phyloP scores from a whole-genome alignment of 37 sponge, comb jelly and placozoan genomes.

The Chondrosia reniformis region DNA sequence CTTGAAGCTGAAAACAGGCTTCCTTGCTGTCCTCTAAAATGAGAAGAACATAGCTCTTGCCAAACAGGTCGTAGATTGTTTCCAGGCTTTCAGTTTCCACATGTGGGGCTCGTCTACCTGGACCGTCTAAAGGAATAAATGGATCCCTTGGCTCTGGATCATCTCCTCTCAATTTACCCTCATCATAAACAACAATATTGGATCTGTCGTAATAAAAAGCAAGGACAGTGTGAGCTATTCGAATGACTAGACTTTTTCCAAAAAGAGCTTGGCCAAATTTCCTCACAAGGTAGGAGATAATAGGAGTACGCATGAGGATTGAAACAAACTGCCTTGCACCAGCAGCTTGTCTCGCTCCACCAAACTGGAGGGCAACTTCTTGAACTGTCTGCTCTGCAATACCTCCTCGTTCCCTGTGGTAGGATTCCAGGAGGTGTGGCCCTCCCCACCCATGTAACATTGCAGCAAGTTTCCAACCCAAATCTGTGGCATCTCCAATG shows the following conservation, averaged over 20 bases:
- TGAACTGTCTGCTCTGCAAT: constrained; percentile 36
- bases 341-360: background rate
- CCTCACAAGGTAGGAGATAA: background rate
- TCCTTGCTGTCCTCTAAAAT: constrained; percentile 51
- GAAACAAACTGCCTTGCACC: background rate
- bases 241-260: background rate
- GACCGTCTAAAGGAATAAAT: constrained; percentile 48
- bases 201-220: constrained; percentile 64
- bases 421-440: constrained; percentile 53
- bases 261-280: background rate
- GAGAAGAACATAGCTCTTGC: constrained; percentile 51
- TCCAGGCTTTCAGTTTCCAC: constrained; percentile 37
- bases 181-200: constrained; percentile 52
- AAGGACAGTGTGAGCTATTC: constrained; percentile 24
- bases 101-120: constrained; percentile 78
- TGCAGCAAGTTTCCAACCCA: constrained; percentile 77
- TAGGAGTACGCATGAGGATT: background rate
- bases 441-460: constrained; percentile 71
- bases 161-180: constrained; percentile 1
- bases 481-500: constrained; percentile 51
- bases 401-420: constrained; percentile 45
- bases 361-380: constrained; percentile 16
- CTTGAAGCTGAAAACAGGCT: constrained; percentile 36
- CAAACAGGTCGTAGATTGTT: constrained; percentile 66
- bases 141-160: background rate